phyloP scores from a whole-genome alignment of 2,797 vertebrate species.

The Poeciliopsis paucimaculata region DNA sequence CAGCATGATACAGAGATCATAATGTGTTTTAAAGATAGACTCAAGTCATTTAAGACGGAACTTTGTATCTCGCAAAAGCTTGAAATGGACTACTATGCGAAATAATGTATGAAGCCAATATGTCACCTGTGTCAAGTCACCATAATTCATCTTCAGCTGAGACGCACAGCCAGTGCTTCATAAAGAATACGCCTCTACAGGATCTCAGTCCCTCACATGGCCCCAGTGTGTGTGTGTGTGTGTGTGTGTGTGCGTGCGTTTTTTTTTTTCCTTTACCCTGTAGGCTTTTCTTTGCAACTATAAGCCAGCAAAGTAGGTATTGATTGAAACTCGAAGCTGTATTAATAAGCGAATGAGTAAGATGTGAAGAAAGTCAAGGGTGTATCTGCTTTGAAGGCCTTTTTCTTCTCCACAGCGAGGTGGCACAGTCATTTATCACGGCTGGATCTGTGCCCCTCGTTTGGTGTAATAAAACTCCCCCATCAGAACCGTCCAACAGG shows the following conservation, averaged over 20 bases:
- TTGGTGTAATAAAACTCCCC: constrained; percentile 99
- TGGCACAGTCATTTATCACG: constrained; percentile 98
- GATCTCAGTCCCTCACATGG: constrained; percentile 59
- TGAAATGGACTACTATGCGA: constrained; percentile 73
- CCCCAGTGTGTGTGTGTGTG: constrained; percentile 45
- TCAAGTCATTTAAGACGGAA: constrained; percentile 48
- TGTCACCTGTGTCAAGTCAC: constrained; percentile 76
- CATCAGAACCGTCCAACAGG: constrained; percentile 99
- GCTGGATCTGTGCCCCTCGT: constrained; percentile 97
- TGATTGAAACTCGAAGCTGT: constrained; percentile 78
- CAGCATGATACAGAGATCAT: constrained; percentile 32
- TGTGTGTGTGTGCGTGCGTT: constrained; percentile 12
- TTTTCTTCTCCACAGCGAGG: constrained; percentile 79
- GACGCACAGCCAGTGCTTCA: constrained; percentile 67
- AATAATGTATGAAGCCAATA: constrained; percentile 80
- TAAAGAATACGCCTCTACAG: constrained; percentile 61
- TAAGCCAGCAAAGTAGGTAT: constrained; percentile 80
- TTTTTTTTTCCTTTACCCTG: constrained; percentile 51
- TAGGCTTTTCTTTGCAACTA: constrained; percentile 74
- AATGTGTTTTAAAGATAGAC: constrained; percentile 60
- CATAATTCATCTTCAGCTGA: constrained; percentile 72
- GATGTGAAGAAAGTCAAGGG: constrained; percentile 73
- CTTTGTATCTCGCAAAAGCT: constrained; percentile 65
- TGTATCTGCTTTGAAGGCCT: constrained; percentile 88
- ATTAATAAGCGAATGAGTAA: constrained; percentile 79